These are phyloP conservation scores for Abramis brama DNA, from an alignment of 2,113 vertebrate species.

Conservation along the genomic window DNA sequence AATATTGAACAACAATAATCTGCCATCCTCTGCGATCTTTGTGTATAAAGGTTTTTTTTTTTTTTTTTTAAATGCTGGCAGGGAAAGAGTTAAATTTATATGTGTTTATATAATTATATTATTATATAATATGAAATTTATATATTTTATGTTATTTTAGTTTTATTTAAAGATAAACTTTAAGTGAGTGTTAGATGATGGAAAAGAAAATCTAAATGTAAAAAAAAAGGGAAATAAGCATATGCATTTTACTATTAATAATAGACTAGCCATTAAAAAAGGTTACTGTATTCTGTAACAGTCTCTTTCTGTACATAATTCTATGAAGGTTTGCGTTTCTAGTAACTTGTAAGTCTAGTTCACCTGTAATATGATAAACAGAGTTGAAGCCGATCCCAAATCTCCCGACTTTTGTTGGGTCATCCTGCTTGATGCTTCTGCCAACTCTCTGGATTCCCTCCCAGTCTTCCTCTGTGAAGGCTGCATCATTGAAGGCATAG, in stretches of 20 bases:
- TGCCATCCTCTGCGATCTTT: too few species aligned
- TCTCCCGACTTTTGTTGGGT: conserved; percentile 16
- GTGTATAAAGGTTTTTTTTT: too few species aligned
- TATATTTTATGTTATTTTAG: too few species aligned
- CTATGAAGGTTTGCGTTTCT: too few species aligned
- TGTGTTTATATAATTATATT: neutral
- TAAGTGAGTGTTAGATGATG: neutral
- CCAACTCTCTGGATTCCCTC: too few species aligned
- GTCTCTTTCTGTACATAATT: neutral
- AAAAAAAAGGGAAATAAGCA: neutral
- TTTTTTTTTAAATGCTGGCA: too few species aligned
- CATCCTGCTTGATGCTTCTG: too few species aligned
- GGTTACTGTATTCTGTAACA: too few species aligned
- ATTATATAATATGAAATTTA: too few species aligned
- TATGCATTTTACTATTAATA: neutral
- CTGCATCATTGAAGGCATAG: conserved; percentile 81
- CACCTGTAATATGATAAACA: conserved; percentile 85
- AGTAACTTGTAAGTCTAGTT: conserved; percentile 9
- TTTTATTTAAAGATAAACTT: neutral
- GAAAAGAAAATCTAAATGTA: too few species aligned
- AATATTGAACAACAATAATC: too few species aligned
- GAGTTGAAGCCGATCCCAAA: conserved; percentile 88
- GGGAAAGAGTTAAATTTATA: too few species aligned
- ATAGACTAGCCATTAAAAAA: neutral
- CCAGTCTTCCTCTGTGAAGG: conserved; percentile 66